Base-by-base conservation (phyloP, 2,113 vertebrate genomes). In the Fulica atra region DNA sequence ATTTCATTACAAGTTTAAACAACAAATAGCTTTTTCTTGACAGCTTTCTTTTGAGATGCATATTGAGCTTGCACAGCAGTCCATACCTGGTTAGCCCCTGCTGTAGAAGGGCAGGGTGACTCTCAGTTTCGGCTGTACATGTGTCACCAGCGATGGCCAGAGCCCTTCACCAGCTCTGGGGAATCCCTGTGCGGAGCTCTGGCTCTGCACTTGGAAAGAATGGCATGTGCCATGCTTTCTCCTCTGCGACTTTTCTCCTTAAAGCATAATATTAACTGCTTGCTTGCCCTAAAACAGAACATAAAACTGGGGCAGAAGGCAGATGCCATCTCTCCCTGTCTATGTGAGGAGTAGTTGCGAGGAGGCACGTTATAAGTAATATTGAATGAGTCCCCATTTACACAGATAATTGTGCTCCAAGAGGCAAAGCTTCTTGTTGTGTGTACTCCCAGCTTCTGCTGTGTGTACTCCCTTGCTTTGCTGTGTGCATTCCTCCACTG, bases 401-500 rank as follows among this genome's bases (percentile, higher is more conserved):
- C 5, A 28, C 10, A 25, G 28, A 11, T 79, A 60, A 33, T 14
- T 46, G 26, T 59, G 36, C 56, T 86, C n/a, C 44, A 26, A 50
- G 60, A 85, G 25, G 35, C 51, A 87, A 60, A 81, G 46, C 42
- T 69, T 26, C 36, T 44, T 71, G 36, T 63, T 0, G 0, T 12
- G 18, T 36, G 25, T 79, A 8, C 10, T 35, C 33, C 26, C 36
- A 20, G 44, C 44, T 46, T 18, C 44, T 46, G 44, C 44, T 17
- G 6, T 46, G 17, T 46, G 44, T 46, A 46, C 44, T 46, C 44
- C 29, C 17, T 79, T 81, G 42, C n/a, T 84, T 63, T 87, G 81
- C 65, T 74, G 12, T 59, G 12, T 18, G 16, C 0, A 0, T n/a
- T 65, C 13, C 26, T 70, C n/a, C 36, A 8, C 16, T 71, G 36